These are phyloP conservation scores for Sinosuthora webbiana DNA, from an alignment of 2,113 vertebrate genomes.

Conservation along the genomic window DNA sequence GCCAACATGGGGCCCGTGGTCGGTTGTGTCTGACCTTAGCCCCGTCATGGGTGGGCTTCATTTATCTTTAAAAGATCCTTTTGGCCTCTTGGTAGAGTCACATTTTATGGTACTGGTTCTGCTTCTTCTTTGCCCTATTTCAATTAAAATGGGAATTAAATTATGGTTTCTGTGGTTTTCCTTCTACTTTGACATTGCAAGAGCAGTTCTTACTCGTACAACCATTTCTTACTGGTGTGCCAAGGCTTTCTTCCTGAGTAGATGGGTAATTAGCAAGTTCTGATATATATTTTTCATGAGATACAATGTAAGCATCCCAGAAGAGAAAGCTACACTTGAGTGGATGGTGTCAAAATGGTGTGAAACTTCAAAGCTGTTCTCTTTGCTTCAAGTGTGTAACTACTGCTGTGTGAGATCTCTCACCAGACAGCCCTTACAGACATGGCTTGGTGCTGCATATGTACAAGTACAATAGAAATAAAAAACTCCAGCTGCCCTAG, in stretches of 20 bases:
- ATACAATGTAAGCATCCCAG: neutral
- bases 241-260: neutral
- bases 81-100: neutral
- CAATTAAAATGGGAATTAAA: neutral
- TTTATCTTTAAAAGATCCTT: fast-evolving
- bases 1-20: fast-evolving
- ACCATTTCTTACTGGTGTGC: neutral
- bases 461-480: neutral
- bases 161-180: fast-evolving
- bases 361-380: neutral
- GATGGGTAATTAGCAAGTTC: neutral
- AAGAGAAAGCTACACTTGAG: neutral
- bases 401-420: neutral
- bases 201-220: neutral
- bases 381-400: neutral
- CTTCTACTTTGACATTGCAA: neutral
- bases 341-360: neutral
- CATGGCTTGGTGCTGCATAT: neutral
- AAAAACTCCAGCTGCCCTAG: neutral
- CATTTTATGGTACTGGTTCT: neutral
- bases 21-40: fast-evolving
- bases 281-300: neutral
- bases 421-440: neutral
- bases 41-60: fast-evolving
- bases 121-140: neutral